Conservation (phyloP, 1,140 invertebrate genomes). For the Platorchestia sp. region DNA sequence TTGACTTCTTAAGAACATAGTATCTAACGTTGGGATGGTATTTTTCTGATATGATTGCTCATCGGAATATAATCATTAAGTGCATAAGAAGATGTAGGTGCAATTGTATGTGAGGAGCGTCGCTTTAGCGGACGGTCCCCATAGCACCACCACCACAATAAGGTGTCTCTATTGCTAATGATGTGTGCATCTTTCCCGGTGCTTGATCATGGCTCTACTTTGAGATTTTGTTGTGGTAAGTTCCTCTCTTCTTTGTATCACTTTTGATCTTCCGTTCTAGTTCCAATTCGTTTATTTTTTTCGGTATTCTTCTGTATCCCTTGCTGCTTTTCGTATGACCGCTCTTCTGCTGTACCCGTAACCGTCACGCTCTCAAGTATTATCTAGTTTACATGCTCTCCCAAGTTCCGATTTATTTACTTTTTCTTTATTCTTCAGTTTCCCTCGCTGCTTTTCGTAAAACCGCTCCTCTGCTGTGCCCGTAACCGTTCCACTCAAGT, state of each 20-base stretch:
- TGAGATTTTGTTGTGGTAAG: slow-evolving; percentile 36
- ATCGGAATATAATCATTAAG: no score
- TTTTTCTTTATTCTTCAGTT: background rate
- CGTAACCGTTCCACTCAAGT: background rate
- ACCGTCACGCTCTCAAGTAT: no score
- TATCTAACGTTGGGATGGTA: no score
- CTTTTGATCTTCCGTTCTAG: slow-evolving; percentile 21
- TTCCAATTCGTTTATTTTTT: background rate
- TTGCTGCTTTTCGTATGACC: background rate
- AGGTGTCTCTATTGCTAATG: slow-evolving; percentile 21
- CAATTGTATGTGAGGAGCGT: no score
- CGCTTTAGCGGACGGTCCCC: no score
- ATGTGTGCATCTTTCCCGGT: background rate
- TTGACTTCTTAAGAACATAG: no score
- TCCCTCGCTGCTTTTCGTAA: background rate
- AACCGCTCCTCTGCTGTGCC: background rate
- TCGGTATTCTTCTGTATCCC: background rate
- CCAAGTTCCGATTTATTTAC: background rate
- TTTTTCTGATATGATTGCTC: no score
- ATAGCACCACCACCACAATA: background rate
- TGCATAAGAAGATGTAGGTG: no score
- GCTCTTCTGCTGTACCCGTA: background rate
- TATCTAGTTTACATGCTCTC: no score
- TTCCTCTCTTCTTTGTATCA: slow-evolving; percentile 30
- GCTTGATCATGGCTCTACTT: slow-evolving; percentile 30